phyloP scores from a whole-genome alignment of 2,797 vertebrate species.

The Euphonia xanthogaster region DNA sequence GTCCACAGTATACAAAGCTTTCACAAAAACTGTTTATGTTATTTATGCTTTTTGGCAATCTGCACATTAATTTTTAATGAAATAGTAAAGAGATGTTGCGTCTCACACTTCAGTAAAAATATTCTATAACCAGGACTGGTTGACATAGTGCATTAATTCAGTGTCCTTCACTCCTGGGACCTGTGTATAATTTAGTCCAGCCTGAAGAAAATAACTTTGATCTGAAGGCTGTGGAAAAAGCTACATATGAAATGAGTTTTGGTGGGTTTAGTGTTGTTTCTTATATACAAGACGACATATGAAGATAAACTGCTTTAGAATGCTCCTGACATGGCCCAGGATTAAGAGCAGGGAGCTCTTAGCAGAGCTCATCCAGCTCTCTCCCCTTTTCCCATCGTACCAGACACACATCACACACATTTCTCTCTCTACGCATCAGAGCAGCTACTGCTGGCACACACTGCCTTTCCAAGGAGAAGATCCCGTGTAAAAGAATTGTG shows the following conservation, averaged over 20 bases:
- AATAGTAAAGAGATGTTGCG: slow-evolving; percentile 73
- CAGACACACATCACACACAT: background rate
- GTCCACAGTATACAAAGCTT: slow-evolving; percentile 31
- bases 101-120: slow-evolving; percentile 75
- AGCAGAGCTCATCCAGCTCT: slow-evolving; percentile 17
- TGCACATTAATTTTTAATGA: slow-evolving; percentile 80
- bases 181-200: slow-evolving; percentile 82
- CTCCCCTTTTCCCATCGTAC: background rate
- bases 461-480: slow-evolving; percentile 14
- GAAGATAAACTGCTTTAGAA: slow-evolving; percentile 78
- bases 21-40: slow-evolving; percentile 59
- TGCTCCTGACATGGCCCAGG: slow-evolving; percentile 39
- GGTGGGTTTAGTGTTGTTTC: slow-evolving; percentile 74
- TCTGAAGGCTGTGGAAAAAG: slow-evolving; percentile 77
- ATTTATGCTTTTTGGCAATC: slow-evolving; percentile 73
- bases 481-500: background rate
- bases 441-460: background rate
- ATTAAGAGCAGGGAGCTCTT: slow-evolving; percentile 65
- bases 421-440: background rate
- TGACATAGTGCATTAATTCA: slow-evolving; percentile 83
- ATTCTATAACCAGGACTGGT: slow-evolving; percentile 74
- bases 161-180: slow-evolving; percentile 83
- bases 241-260: slow-evolving; percentile 81
- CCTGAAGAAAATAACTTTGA: slow-evolving; percentile 82
- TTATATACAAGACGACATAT: slow-evolving; percentile 66